These are phyloP conservation scores for Rhinogobius similis DNA, from an alignment of 2,113 vertebrate genomes.

Conservation along the genomic window DNA sequence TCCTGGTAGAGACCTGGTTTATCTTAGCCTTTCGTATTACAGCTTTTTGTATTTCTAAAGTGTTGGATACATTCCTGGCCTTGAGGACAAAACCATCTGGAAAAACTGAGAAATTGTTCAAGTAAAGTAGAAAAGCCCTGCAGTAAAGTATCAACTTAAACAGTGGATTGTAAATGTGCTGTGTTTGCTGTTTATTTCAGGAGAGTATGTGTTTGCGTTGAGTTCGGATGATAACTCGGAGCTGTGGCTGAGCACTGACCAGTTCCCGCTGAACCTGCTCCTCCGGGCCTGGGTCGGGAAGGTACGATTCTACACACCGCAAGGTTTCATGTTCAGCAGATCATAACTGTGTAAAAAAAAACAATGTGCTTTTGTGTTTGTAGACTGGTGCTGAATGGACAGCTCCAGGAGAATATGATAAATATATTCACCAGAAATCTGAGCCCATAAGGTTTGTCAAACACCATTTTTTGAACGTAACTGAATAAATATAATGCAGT, in stretches of 20 bases:
- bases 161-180: not conserved
- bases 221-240: constrained; percentile 93
- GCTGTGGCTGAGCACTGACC: constrained; percentile 90
- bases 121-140: too few relatives aligned
- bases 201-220: constrained; percentile 89
- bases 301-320: constrained; percentile 67
- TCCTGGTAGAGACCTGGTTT: too few relatives aligned
- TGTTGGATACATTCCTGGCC: too few relatives aligned
- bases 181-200: constrained; percentile 76
- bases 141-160: not conserved
- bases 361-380: constrained; percentile 11
- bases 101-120: too few relatives aligned
- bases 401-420: constrained; percentile 91
- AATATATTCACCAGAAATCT: constrained; percentile 89
- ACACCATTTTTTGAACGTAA: too few relatives aligned
- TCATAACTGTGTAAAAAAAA: not conserved
- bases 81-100: too few relatives aligned
- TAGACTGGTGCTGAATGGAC: constrained; percentile 93
- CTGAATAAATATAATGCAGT: too few relatives aligned
- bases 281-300: constrained; percentile 88
- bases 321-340: not conserved
- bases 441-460: constrained; percentile 82
- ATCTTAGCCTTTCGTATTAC: too few relatives aligned
- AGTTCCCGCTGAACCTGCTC: constrained; percentile 80
- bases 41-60: too few relatives aligned